Percentiles rank a stretch among this genome's conserved stretches.
phyloP scores from a whole-genome alignment of 2,888 invertebrate genomes.

The Cryptophagus acutangulus region DNA sequence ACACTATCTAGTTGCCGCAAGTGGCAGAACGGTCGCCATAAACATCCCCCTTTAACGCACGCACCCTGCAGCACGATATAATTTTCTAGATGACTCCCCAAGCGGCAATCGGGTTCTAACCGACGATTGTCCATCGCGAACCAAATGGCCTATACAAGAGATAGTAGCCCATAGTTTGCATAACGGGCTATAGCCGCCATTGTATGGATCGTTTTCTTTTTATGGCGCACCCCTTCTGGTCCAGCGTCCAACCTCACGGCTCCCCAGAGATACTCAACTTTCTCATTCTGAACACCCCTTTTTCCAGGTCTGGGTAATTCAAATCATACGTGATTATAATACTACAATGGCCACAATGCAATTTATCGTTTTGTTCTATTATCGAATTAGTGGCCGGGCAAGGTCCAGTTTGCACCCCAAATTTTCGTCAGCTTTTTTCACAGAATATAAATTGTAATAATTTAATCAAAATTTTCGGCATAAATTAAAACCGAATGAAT shows the following conservation, averaged over 20 bases:
- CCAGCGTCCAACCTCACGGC: slow-evolving; percentile 19
- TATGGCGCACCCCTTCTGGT: slow-evolving; percentile 40
- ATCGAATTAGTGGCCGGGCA: no score
- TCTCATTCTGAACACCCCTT: slow-evolving; percentile 24
- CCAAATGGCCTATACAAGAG: slow-evolving; percentile 43
- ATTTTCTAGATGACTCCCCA: slow-evolving; percentile 43
- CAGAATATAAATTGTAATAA: no score
- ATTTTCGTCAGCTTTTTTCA: slow-evolving; percentile 18
- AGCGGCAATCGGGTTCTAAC: slow-evolving; percentile 41
- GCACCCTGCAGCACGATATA: slow-evolving; percentile 40
- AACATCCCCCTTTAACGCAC: slow-evolving; percentile 41
- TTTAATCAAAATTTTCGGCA: no score
- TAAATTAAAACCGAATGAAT: no score
- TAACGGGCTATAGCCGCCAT: slow-evolving; percentile 43
- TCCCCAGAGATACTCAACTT: slow-evolving; percentile 28
- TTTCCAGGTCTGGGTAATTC: slow-evolving; percentile 32
- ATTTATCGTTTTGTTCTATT: not conserved
- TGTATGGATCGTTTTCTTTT: slow-evolving; percentile 43
- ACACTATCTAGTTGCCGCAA: slow-evolving; percentile 43
- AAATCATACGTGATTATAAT: slow-evolving; percentile 46
- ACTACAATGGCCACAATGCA: slow-evolving; percentile 21
- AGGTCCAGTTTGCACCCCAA: no score
- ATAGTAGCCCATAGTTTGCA: slow-evolving; percentile 46
- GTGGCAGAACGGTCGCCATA: slow-evolving; percentile 42
- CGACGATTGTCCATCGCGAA: slow-evolving; percentile 45